A percentile compares a stretch with the other conserved stretches of the same genome.
phyloP scores from a whole-genome alignment of 2,113 vertebrate genomes.

The Anarhynchus alexandrinus region DNA sequence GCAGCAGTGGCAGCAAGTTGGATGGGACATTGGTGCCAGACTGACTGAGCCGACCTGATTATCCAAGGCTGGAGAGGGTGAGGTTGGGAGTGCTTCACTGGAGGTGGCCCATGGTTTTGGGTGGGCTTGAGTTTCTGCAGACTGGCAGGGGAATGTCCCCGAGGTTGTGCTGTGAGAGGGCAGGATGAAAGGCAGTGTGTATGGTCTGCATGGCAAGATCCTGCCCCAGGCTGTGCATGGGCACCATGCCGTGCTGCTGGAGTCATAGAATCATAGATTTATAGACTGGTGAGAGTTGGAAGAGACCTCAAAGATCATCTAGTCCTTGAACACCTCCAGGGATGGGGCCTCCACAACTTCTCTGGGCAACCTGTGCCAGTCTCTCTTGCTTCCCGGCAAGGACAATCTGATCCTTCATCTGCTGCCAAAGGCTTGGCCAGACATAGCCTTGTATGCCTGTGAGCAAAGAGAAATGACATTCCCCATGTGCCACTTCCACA shows the following conservation, averaged over 20 bases:
- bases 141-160: accelerated
- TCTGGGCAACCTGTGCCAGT: neutral
- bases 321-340: neutral
- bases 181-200: neutral
- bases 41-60: neutral
- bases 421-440: neutral
- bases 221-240: no score
- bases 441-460: no score
- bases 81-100: neutral
- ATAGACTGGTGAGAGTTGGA: neutral
- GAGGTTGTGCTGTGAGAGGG: neutral
- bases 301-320: neutral
- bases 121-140: neutral
- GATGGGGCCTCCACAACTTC: neutral
- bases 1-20: neutral
- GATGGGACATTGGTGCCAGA: neutral
- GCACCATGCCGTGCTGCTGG: neutral
- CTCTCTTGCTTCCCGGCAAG: neutral
- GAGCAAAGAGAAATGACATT: neutral
- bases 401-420: neutral
- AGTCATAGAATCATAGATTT: neutral
- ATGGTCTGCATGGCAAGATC: neutral
- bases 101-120: neutral
- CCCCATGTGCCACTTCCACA: neutral
- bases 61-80: neutral